These are phyloP conservation scores for Sternarchorhynchus goeldii DNA, from an alignment of 2,797 vertebrate species.

Conservation along the genomic window DNA sequence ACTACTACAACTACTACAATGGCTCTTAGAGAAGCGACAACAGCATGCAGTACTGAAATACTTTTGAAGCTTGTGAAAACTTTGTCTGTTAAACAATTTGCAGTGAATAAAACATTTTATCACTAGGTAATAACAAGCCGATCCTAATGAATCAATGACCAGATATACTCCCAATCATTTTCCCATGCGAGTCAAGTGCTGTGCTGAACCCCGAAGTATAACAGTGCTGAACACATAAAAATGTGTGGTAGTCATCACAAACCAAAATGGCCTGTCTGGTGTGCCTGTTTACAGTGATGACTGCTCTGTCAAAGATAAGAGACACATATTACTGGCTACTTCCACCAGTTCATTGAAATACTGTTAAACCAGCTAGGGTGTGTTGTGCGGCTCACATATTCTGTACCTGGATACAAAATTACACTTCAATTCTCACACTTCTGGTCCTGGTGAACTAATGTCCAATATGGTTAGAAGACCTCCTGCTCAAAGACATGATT, in stretches of 20 bases:
- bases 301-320: not conserved
- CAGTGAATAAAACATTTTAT: conserved; percentile 3
- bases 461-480: no score
- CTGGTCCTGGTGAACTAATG: no score
- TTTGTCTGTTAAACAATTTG: not conserved
- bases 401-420: not conserved
- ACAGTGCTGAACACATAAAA: not conserved
- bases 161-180: conserved; percentile 1
- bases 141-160: not conserved
- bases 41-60: not conserved
- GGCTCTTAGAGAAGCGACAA: conserved; percentile 3
- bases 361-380: no score
- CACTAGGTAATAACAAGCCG: conserved; percentile 4
- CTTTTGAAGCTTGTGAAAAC: not conserved
- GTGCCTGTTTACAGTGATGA: no score
- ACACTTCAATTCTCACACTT: no score
- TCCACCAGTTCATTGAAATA: not conserved
- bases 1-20: no score
- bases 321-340: not conserved
- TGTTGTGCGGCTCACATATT: no score
- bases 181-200: not conserved
- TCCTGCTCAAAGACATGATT: no score
- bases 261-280: no score
- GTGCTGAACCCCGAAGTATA: not conserved
- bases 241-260: no score